These are phyloP conservation scores for Regulus satrapa DNA, from an alignment of 2,113 vertebrate species.

Conservation along the genomic window DNA sequence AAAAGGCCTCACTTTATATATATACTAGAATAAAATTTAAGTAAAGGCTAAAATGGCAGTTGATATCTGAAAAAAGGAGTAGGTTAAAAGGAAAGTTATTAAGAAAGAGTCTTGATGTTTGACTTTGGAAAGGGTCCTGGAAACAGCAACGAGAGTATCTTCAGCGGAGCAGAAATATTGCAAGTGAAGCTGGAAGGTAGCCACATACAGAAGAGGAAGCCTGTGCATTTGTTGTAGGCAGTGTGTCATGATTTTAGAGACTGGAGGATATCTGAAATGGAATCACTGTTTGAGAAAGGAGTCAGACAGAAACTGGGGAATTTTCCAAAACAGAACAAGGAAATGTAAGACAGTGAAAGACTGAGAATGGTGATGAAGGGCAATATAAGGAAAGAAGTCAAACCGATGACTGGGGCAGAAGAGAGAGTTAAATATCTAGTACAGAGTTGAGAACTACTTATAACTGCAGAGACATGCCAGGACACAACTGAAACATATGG, in stretches of 20 bases:
- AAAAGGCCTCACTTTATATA: background rate
- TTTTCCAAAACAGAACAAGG: background rate
- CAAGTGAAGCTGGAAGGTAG: background rate
- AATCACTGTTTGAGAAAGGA: background rate
- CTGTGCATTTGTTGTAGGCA: accelerated
- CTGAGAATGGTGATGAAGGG: background rate
- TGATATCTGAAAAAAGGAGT: background rate
- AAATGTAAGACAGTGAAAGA: background rate
- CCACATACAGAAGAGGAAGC: background rate
- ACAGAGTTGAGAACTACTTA: background rate
- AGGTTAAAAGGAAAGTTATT: background rate
- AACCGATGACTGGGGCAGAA: accelerated
- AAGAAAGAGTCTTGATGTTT: background rate
- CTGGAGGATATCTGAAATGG: background rate
- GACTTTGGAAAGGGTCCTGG: background rate
- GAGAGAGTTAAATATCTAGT: background rate
- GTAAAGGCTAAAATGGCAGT: background rate
- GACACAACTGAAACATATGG: background rate
- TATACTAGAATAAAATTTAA: background rate
- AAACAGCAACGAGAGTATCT: background rate
- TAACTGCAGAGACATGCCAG: background rate
- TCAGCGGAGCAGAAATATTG: background rate
- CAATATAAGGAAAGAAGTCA: background rate
- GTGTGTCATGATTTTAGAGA: background rate
- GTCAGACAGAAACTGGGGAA: background rate